Percentiles rank a stretch among this genome's conserved stretches.
These are phyloP conservation scores for Mythimna albipuncta DNA, from an alignment of 2,888 invertebrate species.

Conservation along the genomic window DNA sequence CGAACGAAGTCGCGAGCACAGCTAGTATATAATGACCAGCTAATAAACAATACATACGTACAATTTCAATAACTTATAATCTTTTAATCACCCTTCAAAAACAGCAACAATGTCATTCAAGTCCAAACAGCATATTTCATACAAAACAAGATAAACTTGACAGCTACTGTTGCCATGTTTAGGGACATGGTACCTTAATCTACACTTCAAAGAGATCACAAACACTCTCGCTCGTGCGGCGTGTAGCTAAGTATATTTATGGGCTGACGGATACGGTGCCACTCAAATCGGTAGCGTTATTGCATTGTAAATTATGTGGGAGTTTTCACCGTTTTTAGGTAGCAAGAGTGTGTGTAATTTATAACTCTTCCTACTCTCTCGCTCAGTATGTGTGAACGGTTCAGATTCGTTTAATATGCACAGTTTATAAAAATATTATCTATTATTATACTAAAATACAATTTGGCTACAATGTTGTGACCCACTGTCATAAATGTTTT, in stretches of 20 bases:
- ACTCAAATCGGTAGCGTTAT: conserved; percentile 34
- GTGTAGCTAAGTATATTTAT: conserved; percentile 52
- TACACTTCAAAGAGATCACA: conserved; percentile 71
- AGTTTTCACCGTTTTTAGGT: background rate
- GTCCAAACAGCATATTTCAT: conserved; percentile 50
- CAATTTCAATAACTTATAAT: too few species aligned
- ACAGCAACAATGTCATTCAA: conserved; percentile 24
- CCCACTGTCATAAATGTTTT: too few species aligned
- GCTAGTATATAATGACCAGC: too few species aligned
- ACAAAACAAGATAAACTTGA: conserved; percentile 48
- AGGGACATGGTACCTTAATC: conserved; percentile 68
- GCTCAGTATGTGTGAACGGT: background rate
- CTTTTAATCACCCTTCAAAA: conserved; percentile 9
- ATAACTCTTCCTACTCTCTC: background rate
- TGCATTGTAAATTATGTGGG: conserved; percentile 23
- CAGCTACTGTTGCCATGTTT: conserved; percentile 50
- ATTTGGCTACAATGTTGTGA: too few species aligned
- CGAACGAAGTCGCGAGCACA: too few species aligned
- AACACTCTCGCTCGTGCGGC: conserved; percentile 49
- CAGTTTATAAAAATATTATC: background rate
- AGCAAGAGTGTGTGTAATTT: background rate
- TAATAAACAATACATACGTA: too few species aligned
- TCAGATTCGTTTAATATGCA: background rate
- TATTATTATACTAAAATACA: background rate
- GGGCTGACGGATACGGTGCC: conserved; percentile 12